Evolutionary conservation across 2,888 invertebrate genomes (phyloP).

Genomic region (Diachrysia chrysitis): DNA sequence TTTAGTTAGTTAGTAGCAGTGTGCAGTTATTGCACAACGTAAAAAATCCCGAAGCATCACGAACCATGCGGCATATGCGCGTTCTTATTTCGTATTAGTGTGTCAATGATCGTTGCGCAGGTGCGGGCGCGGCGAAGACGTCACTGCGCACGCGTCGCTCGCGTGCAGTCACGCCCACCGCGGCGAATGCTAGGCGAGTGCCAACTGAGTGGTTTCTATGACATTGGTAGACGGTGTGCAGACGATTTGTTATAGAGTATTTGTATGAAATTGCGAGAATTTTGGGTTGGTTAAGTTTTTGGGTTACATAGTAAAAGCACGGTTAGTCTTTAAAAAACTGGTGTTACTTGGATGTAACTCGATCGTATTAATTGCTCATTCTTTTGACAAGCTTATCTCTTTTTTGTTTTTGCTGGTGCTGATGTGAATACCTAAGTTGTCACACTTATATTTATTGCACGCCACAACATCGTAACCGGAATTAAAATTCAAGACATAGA

Average conservation of each 20-base stretch:
- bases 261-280: conserved; percentile 4
- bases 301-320: background rate
- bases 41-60: background rate
- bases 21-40: background rate
- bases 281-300: background rate
- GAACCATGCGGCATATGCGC: conserved; percentile 19
- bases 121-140: conserved; percentile 63
- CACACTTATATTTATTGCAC: no score
- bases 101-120: conserved; percentile 59
- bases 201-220: conserved; percentile 44
- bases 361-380: no score
- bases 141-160: conserved; percentile 59
- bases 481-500: no score
- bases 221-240: conserved; percentile 41
- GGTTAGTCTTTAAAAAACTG: background rate
- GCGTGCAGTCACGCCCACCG: conserved; percentile 59
- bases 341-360: no score
- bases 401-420: no score
- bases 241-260: conserved; percentile 29
- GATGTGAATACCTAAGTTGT: no score
- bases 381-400: no score
- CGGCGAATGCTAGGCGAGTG: conserved; percentile 44
- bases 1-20: no score
- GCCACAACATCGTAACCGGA: no score
- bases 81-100: conserved; percentile 47